Evolutionary conservation across 2,113 vertebrate genomes (phyloP).

Genomic region (Sinocyclocheilus anshuiensis): DNA sequence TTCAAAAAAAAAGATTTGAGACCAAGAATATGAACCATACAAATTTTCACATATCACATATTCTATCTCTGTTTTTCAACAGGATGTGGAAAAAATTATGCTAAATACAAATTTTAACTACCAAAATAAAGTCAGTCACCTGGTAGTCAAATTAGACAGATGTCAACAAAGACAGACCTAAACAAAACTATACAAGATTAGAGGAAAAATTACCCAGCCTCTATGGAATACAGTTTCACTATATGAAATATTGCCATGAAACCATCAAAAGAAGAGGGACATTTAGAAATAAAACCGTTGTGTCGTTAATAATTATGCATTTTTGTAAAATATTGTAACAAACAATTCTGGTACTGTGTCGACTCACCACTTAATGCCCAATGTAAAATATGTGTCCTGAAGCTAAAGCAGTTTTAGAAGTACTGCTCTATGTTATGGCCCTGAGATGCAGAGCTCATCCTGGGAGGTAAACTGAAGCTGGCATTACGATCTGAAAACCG

Average conservation of each 20-base stretch:
- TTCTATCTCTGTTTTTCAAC: background rate
- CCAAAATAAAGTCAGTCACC: background rate
- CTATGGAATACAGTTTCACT: background rate
- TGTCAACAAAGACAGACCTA: no score
- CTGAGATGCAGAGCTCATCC: background rate
- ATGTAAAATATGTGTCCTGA: background rate
- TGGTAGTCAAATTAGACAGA: no score
- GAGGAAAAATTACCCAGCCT: no score
- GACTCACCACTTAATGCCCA: background rate
- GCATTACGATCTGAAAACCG: conserved; percentile 15
- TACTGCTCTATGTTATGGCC: background rate
- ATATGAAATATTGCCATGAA: background rate
- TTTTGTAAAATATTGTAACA: background rate
- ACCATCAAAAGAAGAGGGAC: background rate
- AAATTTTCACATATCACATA: background rate
- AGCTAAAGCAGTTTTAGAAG: background rate
- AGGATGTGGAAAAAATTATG: background rate
- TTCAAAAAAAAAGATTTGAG: no score
- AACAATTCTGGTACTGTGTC: background rate
- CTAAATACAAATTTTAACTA: background rate
- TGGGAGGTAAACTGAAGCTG: conserved; percentile 17
- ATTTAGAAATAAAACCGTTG: background rate
- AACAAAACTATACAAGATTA: no score
- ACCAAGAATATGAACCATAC: no score
- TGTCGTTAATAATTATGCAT: background rate